phyloP scores from a whole-genome alignment of 1,140 invertebrate genomes.

The Sminthurinus signatus region DNA sequence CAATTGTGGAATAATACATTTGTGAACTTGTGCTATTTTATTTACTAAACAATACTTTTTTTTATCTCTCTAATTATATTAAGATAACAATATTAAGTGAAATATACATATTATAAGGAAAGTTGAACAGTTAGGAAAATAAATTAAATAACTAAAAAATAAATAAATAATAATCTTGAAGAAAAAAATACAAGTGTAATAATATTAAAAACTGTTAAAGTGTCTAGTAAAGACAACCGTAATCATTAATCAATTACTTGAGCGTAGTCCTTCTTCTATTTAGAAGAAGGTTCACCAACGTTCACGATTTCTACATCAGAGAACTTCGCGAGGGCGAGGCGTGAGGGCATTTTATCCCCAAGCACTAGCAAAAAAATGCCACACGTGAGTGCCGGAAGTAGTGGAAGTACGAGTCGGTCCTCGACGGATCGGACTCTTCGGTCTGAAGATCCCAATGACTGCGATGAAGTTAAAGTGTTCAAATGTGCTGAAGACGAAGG shows the following conservation, averaged over 20 bases:
- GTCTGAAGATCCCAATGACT: conserved; percentile 40
- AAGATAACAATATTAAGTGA: too few species aligned
- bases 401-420: conserved; percentile 27
- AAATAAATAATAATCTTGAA: too few species aligned
- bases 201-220: too few species aligned
- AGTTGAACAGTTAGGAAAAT: too few species aligned
- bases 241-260: neutral
- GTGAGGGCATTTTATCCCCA: conserved; percentile 5
- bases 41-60: too few species aligned
- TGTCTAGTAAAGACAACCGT: neutral
- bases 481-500: conserved; percentile 40
- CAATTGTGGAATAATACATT: too few species aligned
- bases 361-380: conserved; percentile 30
- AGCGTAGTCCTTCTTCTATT: conserved; percentile 1
- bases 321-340: conserved; percentile 1
- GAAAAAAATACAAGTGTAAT: too few species aligned
- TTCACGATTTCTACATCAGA: neutral
- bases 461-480: conserved; percentile 41
- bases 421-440: conserved; percentile 28
- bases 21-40: too few species aligned
- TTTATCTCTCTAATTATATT: too few species aligned
- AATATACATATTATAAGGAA: too few species aligned
- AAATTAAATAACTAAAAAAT: too few species aligned
- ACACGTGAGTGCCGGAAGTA: conserved; percentile 36
- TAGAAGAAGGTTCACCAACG: neutral